Evolutionary conservation across 2,113 vertebrate genomes (phyloP).

Genomic region (Mellivora capensis): DNA sequence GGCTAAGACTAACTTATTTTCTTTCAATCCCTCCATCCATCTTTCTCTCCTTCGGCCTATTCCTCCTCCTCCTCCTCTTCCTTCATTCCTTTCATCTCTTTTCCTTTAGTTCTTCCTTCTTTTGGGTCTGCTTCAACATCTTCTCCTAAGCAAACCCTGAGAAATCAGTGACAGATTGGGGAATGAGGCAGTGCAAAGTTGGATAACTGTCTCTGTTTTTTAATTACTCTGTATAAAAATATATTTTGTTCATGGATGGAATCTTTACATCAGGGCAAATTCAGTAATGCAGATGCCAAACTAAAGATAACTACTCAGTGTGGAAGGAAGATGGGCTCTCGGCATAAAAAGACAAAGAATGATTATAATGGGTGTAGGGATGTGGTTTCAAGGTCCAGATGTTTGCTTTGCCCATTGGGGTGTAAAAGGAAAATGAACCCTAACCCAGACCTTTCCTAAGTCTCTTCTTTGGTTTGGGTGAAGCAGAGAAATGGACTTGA

Average conservation of each 20-base stretch:
- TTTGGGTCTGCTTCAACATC: not conserved
- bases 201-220: not conserved
- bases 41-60: too few species aligned
- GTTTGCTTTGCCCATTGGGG: not conserved
- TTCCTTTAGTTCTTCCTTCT: not conserved
- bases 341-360: not conserved
- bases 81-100: not conserved
- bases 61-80: not conserved
- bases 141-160: not conserved
- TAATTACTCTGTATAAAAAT: conserved; percentile 9
- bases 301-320: not conserved
- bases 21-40: not conserved
- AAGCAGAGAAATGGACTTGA: not conserved
- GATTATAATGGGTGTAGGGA: not conserved
- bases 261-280: not conserved
- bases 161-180: not conserved
- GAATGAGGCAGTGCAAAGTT: not conserved
- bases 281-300: not conserved
- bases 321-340: not conserved
- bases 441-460: not conserved
- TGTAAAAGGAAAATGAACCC: not conserved
- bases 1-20: not conserved
- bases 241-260: not conserved
- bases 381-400: not conserved
- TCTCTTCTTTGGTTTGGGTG: conserved; percentile 6